Percentiles rank a stretch among this genome's conserved stretches.
These are phyloP conservation scores for Bemisia tabaci DNA, from an alignment of 1,140 invertebrate species.

Conservation along the genomic window DNA sequence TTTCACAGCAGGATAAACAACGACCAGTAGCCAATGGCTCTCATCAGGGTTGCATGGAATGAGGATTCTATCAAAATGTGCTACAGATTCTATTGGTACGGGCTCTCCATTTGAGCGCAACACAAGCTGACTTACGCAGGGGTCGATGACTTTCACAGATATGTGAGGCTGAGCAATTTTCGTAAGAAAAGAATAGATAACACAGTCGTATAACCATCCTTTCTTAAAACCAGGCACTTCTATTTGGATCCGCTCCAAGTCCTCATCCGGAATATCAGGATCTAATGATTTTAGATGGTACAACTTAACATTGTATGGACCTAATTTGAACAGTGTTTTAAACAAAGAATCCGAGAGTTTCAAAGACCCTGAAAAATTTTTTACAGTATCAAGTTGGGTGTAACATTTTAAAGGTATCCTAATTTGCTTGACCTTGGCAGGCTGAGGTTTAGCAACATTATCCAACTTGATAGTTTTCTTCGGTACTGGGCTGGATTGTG, in stretches of 20 bases:
- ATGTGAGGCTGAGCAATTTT: background rate
- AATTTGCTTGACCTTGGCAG: too few relatives aligned
- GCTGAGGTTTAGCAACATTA: too few relatives aligned
- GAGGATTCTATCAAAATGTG: too few relatives aligned
- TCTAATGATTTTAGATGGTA: conserved; percentile 6
- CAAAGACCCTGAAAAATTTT: too few relatives aligned
- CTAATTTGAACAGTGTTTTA: background rate
- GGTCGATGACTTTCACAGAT: background rate
- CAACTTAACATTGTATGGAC: background rate
- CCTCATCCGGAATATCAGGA: conserved; percentile 1
- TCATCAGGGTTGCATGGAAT: conserved; percentile 1
- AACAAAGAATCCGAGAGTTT: background rate
- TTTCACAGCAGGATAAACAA: background rate
- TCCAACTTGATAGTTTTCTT: too few relatives aligned
- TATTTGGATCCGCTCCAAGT: background rate
- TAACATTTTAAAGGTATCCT: too few relatives aligned
- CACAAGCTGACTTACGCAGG: background rate
- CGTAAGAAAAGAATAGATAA: background rate
- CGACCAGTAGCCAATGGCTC: conserved; percentile 1
- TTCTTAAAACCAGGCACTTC: conserved; percentile 1
- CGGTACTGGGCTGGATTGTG: too few relatives aligned
- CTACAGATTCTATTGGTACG: too few relatives aligned
- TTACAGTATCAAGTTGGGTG: too few relatives aligned
- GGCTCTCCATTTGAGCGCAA: background rate
- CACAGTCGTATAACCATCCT: conserved; percentile 4